Base-by-base conservation (phyloP, 2,797 vertebrate genomes). In the Danio aesculapii region DNA sequence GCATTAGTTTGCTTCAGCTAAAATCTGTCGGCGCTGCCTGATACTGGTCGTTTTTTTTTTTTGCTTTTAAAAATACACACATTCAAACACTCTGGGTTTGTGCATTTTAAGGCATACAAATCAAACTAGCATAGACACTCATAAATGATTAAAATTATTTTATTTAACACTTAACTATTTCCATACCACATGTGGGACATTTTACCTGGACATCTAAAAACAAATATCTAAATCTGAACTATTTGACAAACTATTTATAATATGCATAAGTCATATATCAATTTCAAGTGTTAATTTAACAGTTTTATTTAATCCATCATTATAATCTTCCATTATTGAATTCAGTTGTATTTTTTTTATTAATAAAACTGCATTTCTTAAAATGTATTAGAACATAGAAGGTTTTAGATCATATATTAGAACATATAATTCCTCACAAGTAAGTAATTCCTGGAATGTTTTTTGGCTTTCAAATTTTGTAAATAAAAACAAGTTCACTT, bases 41-140 rank as follows among this genome's bases (percentile, higher is more conserved):
- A 77, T 69, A 16, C 53, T 10, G 44, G n/a, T 50, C 16, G 8
- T 17, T 43, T 71, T 70, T 52, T 46, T 19, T 52, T 63, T 52
- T 63, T 13, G 47, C 50, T 41, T 30, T 30, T 30, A 30, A 30
- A 30, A 30, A 30, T 30, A 3, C 30, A 30, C 30, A 30, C 30
- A 30, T 1, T 30, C 47, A 50, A 58, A 57, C 4, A 0, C 44
- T 8, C 1, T 63, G 39, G 12, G 21, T 30, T 5, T 41, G 59
- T 17, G 12, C 9, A 47, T 58, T 11, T 17, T 55, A 55, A 41
- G 69, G 17, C 9, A 9, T 21, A 57, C 12, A 3, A 21, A 16
- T 73, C 12, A 59, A 30, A 30, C 30, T 30, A 30, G 17, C 17
- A 46, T 55, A 73, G 70, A 16, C 8, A 57, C 52, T 44, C 52